Evolutionary conservation across 2,113 vertebrate genomes (phyloP).

Genomic region (cattle (Bos taurus)): ARS-UCD2.0 NC_037357.1:78196501-78197000

Average conservation of each 20-base stretch:
- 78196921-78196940: not conserved
- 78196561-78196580: slow-evolving; percentile 20
- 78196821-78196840: not conserved
- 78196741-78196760: not conserved
- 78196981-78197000: not conserved
- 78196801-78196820: not conserved
- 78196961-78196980: not conserved
- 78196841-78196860: not conserved
- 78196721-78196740: not conserved
- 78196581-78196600: not conserved
- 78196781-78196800: not conserved
- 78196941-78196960: not conserved
- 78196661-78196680: slow-evolving; percentile 9
- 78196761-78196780: not conserved
- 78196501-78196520: slow-evolving; percentile 25
- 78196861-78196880: not conserved
- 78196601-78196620: not conserved
- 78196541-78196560: not conserved
- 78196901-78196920: not conserved
- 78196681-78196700: not conserved
- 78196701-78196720: not conserved
- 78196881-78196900: not conserved
- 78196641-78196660: slow-evolving; percentile 13
- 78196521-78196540: not conserved
- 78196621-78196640: not conserved